Evolutionary conservation across 30 jellyfish, hydroid and myxozoan species (phyloP).

Genomic region (Chrysaora quinquecirrha): DNA sequence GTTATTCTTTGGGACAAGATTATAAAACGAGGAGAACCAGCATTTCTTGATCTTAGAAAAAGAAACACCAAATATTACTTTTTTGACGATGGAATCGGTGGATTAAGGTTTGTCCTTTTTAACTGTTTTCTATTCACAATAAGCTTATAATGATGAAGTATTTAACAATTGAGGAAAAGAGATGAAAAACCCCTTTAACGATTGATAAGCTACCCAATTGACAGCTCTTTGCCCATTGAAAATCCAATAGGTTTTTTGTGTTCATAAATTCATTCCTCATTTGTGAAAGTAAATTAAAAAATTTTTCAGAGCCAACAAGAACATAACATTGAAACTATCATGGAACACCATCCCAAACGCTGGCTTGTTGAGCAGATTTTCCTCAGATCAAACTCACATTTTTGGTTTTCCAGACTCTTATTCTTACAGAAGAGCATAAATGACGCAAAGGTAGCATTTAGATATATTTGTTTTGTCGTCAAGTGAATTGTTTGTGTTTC

Average conservation of each 20-base stretch:
- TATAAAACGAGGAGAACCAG: conserved; percentile 75
- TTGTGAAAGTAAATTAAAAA: too few relatives aligned
- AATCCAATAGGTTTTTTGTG: too few relatives aligned
- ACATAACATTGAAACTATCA: conserved; percentile 81
- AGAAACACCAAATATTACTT: conserved; percentile 90
- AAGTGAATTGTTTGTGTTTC: too few relatives aligned
- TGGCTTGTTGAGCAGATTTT: conserved; percentile 80
- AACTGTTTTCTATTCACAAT: too few relatives aligned
- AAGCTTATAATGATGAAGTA: too few relatives aligned
- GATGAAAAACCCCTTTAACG: too few relatives aligned
- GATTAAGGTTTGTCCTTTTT: conserved; percentile 55
- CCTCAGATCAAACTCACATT: conserved; percentile 45
- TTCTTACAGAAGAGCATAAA: conserved; percentile 40
- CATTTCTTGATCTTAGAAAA: conserved; percentile 68
- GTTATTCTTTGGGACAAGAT: conserved; percentile 92
- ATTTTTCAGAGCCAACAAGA: conserved; percentile 80
- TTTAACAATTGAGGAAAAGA: too few relatives aligned
- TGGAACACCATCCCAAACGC: conserved; percentile 97
- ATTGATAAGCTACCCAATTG: too few relatives aligned
- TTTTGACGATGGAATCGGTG: conserved; percentile 96
- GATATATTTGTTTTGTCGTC: too few relatives aligned
- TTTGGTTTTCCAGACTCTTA: conserved; percentile 86
- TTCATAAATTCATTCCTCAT: too few relatives aligned
- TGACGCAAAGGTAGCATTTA: neutral
- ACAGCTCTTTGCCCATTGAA: too few relatives aligned